Evolutionary conservation across 2,888 invertebrate species (phyloP).

Genomic region (Zelleria hepariella): DNA sequence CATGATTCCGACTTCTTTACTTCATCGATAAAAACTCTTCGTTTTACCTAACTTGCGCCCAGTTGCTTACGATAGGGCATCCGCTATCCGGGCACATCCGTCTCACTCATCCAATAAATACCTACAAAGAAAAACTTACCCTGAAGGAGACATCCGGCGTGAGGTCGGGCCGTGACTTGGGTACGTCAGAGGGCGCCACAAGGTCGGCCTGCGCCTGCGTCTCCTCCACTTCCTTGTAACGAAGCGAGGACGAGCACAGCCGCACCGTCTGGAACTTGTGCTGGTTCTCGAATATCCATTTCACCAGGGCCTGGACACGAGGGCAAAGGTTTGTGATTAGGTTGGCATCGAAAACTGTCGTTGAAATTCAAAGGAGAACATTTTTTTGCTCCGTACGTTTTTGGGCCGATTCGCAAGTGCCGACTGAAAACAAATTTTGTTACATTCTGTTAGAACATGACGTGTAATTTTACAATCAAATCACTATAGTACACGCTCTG

Average conservation of each 20-base stretch:
- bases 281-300: conserved; percentile 79
- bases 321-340: not conserved
- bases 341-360: not conserved
- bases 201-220: conserved; percentile 22
- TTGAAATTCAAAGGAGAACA: not conserved
- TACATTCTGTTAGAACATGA: too few species aligned
- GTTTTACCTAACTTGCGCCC: too few species aligned
- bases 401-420: too few species aligned
- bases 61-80: too few species aligned
- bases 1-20: too few species aligned
- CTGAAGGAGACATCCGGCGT: conserved; percentile 70
- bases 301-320: conserved; percentile 65
- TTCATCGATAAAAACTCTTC: too few species aligned
- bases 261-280: conserved; percentile 77
- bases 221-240: conserved; percentile 65
- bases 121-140: conserved; percentile 41
- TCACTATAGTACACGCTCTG: too few species aligned
- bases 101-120: too few species aligned
- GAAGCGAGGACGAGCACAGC: conserved; percentile 69
- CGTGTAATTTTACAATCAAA: too few species aligned
- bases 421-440: too few species aligned
- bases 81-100: too few species aligned
- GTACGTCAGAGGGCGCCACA: conserved; percentile 18
- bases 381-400: too few species aligned
- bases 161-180: conserved; percentile 42